A percentile compares a stretch with the other conserved stretches of the same genome.
Evolutionary conservation across 2,113 vertebrate genomes (phyloP).

Genomic region (Cranoglanis bouderius): DNA sequence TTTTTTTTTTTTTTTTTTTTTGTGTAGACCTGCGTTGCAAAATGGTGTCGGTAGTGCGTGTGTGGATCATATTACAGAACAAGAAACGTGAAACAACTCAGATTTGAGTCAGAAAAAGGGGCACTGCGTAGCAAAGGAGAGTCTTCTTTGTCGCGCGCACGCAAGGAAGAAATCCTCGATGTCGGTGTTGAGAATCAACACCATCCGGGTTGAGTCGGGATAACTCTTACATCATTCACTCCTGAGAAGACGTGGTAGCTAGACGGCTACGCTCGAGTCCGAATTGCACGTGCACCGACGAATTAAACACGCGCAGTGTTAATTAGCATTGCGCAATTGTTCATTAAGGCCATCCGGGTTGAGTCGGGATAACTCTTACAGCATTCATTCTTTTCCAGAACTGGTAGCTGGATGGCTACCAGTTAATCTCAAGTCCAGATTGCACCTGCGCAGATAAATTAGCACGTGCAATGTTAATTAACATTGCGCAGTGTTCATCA

Average conservation of each 20-base stretch:
- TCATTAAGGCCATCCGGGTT: background rate
- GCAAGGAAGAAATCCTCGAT: background rate
- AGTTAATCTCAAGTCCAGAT: background rate
- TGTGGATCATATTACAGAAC: conserved; percentile 21
- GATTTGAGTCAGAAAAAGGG: background rate
- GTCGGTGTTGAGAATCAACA: background rate
- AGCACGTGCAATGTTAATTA: background rate
- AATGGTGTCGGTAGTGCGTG: conserved; percentile 36
- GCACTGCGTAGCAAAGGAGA: background rate
- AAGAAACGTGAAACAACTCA: background rate
- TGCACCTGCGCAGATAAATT: background rate
- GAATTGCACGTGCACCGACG: background rate
- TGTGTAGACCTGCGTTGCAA: conserved; percentile 33
- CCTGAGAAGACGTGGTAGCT: no score
- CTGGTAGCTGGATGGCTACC: background rate
- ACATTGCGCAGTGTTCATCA: background rate
- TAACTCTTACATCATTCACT: background rate
- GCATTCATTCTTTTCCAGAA: background rate
- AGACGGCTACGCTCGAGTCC: background rate
- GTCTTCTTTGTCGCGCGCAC: conserved; percentile 15
- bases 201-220: background rate
- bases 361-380: background rate
- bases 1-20: background rate
- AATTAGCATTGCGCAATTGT: background rate
- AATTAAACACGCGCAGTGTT: background rate